These are phyloP conservation scores for Excalfactoria chinensis DNA, from an alignment of 2,113 vertebrate species.

Conservation along the genomic window DNA sequence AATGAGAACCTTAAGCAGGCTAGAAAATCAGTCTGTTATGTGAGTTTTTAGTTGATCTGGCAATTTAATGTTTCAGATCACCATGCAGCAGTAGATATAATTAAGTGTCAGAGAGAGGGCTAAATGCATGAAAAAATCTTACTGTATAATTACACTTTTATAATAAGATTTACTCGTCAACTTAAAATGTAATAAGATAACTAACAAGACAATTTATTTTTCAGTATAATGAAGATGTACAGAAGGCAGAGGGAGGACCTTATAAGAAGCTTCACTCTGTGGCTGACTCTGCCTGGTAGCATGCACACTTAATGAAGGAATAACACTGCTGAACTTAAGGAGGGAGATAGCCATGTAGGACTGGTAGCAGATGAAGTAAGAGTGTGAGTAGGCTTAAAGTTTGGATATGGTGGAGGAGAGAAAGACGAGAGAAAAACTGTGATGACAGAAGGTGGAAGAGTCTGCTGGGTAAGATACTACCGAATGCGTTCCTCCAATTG, in stretches of 20 bases:
- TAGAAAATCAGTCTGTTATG: background rate
- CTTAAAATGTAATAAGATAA: slow-evolving; percentile 63
- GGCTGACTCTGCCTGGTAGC: slow-evolving; percentile 1
- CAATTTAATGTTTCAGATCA: slow-evolving; percentile 65
- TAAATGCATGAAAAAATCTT: slow-evolving; percentile 59
- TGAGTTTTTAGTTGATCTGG: slow-evolving; percentile 52
- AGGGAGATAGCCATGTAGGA: background rate
- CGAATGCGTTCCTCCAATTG: background rate
- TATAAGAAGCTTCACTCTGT: slow-evolving; percentile 36
- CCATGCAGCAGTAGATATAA: slow-evolving; percentile 53
- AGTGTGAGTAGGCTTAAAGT: background rate
- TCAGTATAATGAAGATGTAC: slow-evolving; percentile 44
- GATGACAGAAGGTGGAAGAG: slow-evolving; percentile 44
- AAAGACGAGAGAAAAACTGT: slow-evolving; percentile 40
- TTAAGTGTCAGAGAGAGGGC: slow-evolving; percentile 65
- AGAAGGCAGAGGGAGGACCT: slow-evolving; percentile 41
- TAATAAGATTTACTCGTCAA: slow-evolving; percentile 77
- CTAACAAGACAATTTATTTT: slow-evolving; percentile 70
- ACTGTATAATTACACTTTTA: slow-evolving; percentile 67
- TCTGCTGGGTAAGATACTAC: background rate
- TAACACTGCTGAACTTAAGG: background rate
- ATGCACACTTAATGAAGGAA: background rate
- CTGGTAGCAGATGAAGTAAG: background rate
- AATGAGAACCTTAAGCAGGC: background rate
- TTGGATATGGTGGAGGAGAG: background rate